phyloP scores from a whole-genome alignment of 2,888 invertebrate species.

The Hemaris fuciformis region DNA sequence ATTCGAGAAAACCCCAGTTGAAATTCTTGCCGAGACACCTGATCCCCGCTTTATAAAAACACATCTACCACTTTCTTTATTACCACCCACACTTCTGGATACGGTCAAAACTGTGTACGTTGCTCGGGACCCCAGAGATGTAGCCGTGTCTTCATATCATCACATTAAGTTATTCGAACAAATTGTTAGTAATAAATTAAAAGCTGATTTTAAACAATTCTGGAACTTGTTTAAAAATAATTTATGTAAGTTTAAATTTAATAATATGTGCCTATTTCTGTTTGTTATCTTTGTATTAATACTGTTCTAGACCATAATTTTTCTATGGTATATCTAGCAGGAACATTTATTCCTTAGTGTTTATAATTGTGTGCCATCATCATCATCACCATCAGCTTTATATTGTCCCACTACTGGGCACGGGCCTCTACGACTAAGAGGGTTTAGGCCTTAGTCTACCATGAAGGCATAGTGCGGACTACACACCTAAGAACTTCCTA shows the following conservation, averaged over 20 bases:
- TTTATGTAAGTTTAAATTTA: slow-evolving; percentile 73
- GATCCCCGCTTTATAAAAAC: slow-evolving; percentile 61
- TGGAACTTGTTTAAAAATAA: slow-evolving; percentile 83
- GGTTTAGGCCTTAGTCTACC: no score
- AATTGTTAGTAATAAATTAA: slow-evolving; percentile 80
- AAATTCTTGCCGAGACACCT: slow-evolving; percentile 20
- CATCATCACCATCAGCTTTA: no score
- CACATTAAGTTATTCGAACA: slow-evolving; percentile 82
- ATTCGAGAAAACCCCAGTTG: slow-evolving; percentile 16
- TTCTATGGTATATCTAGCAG: no score
- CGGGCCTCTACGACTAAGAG: no score
- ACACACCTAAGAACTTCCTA: no score
- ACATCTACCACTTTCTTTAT: slow-evolving; percentile 85
- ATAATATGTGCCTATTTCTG: no score
- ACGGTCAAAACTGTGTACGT: slow-evolving; percentile 84
- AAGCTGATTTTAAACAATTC: slow-evolving; percentile 82
- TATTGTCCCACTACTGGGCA: no score
- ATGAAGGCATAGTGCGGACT: no score
- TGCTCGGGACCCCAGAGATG: slow-evolving; percentile 90
- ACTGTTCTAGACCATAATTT: no score
- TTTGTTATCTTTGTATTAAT: no score
- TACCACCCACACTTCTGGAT: slow-evolving; percentile 81
- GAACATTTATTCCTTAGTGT: no score
- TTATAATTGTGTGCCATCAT: no score
- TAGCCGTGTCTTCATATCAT: slow-evolving; percentile 88